A percentile compares a stretch with the other conserved stretches of the same genome.
Conservation (phyloP, 2,113 vertebrate species). For the Myotis lucifugus region DNA sequence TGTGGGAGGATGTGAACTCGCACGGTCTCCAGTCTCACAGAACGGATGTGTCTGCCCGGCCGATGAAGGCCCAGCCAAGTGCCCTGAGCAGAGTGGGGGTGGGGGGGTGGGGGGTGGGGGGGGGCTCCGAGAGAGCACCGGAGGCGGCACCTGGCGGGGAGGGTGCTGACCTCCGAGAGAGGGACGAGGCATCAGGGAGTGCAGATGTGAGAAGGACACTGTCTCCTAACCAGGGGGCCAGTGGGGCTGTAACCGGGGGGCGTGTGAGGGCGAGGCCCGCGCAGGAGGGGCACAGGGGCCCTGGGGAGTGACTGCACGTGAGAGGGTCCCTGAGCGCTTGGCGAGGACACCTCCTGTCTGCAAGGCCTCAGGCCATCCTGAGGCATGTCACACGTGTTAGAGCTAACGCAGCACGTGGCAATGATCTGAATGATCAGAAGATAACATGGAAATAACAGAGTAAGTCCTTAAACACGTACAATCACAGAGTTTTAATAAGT, state of each 20-base stretch:
- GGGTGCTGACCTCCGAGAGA: neutral
- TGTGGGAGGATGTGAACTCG: neutral
- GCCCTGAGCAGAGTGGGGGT: neutral
- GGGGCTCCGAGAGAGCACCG: neutral
- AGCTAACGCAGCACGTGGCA: neutral
- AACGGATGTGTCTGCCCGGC: rapidly evolving
- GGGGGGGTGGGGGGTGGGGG: neutral
- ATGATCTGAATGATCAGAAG: neutral
- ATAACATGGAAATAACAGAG: neutral
- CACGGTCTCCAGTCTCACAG: neutral
- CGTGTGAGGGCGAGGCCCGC: rapidly evolving
- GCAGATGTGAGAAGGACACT: neutral
- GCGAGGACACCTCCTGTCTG: neutral
- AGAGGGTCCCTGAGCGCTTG: neutral
- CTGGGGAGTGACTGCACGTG: neutral
- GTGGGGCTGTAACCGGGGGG: neutral
- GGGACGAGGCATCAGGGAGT: neutral
- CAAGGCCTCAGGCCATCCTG: neutral
- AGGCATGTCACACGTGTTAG: neutral
- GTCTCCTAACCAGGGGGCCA: neutral
- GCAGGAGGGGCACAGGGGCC: no score
- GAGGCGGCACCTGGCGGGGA: neutral
- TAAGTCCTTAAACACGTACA: neutral
- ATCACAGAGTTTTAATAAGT: neutral
- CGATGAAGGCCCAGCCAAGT: neutral